Conservation (phyloP, 1,140 invertebrate species). For the Caenorhabditis latens region DNA sequence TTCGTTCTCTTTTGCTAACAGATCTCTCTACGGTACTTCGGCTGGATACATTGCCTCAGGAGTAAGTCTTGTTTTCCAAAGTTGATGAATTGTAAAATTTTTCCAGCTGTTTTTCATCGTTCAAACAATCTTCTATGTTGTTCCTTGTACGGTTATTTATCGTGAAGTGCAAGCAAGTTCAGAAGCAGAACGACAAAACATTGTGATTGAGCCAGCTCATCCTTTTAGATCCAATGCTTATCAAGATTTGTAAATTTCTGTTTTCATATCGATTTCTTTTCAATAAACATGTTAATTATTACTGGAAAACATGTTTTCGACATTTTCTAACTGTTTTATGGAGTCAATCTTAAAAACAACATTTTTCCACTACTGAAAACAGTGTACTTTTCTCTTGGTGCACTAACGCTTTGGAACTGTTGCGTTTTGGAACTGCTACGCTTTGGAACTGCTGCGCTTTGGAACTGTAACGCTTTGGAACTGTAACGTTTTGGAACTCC, state of each 20-base stretch:
- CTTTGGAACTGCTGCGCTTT: no score
- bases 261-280: background rate
- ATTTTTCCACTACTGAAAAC: no score
- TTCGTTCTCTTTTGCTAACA: slow-evolving; percentile 48
- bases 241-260: slow-evolving; percentile 49
- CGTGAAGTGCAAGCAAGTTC: background rate
- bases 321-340: no score
- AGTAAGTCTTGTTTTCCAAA: background rate
- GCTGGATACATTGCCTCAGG: slow-evolving; percentile 59
- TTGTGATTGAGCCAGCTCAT: slow-evolving; percentile 58
- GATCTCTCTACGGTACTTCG: slow-evolving; percentile 41
- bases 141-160: slow-evolving; percentile 59
- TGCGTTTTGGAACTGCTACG: no score
- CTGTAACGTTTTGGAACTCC: no score
- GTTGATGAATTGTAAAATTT: background rate
- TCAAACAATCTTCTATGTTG: slow-evolving; percentile 57
- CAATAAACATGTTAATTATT: background rate
- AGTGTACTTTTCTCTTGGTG: no score
- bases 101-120: slow-evolving; percentile 62
- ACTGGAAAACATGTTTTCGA: no score
- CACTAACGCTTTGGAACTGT: no score
- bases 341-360: no score
- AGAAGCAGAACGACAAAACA: slow-evolving; percentile 21
- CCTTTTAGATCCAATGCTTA: slow-evolving; percentile 54
- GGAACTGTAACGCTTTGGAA: no score